Percentiles rank a stretch among this genome's conserved stretches.
These are phyloP conservation scores for Mythimna loreyi DNA, from an alignment of 2,888 invertebrate species.

Conservation along the genomic window DNA sequence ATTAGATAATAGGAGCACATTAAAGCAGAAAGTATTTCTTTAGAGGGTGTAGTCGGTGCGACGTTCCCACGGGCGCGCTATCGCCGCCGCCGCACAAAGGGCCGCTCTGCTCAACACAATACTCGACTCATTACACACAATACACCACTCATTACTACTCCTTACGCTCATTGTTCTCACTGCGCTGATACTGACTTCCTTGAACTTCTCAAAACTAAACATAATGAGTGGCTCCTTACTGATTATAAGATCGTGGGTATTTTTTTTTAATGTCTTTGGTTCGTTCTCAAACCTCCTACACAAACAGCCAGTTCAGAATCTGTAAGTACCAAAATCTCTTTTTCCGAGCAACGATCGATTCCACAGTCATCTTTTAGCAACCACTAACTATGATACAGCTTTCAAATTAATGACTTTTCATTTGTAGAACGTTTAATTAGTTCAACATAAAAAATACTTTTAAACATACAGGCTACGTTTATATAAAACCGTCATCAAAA, in stretches of 20 bases:
- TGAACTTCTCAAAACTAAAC: constrained; percentile 35
- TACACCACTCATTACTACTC: constrained; percentile 14
- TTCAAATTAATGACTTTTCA: not conserved
- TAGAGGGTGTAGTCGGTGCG: not conserved
- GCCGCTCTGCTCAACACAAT: constrained; percentile 1
- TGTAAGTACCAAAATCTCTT: not conserved
- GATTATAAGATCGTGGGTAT: constrained; percentile 25
- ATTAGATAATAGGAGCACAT: not conserved
- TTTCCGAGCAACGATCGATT: no score
- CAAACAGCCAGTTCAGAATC: not conserved
- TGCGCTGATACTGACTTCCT: constrained; percentile 31
- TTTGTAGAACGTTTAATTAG: not conserved
- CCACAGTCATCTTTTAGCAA: not conserved
- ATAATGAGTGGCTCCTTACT: constrained; percentile 24
- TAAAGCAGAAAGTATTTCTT: not conserved
- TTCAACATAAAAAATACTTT: not conserved
- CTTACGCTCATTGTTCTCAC: constrained; percentile 12
- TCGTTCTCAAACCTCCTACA: no score
- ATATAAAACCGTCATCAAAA: no score
- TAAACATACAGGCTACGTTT: no score
- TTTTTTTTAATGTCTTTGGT: not conserved
- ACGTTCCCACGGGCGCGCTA: constrained; percentile 40
- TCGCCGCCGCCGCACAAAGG: constrained; percentile 5
- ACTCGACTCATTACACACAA: constrained; percentile 3
- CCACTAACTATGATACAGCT: not conserved